Percentiles rank a stretch among this genome's conserved stretches.
phyloP scores from a whole-genome alignment of 23 tunicate genomes.

The Trididemnum nubilum region DNA sequence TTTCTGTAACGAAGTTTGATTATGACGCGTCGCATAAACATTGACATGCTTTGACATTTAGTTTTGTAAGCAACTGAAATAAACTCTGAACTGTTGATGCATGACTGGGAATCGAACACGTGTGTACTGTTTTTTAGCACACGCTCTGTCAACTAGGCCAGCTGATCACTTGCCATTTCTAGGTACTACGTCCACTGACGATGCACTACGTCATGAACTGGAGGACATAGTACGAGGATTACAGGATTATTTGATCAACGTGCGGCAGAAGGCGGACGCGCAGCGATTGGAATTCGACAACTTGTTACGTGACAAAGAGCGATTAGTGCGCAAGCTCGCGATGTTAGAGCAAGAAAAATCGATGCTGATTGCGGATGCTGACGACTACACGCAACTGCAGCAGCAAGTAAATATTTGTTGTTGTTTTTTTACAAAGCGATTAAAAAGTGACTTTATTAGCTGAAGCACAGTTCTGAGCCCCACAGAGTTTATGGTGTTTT shows the following conservation, averaged over 20 bases:
- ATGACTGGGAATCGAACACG: too few relatives aligned
- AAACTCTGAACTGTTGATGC: too few relatives aligned
- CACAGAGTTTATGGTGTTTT: too few relatives aligned
- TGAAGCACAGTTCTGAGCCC: too few relatives aligned
- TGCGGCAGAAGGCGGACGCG: conserved; percentile 76
- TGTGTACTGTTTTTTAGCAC: too few relatives aligned
- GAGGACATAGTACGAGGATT: conserved; percentile 83
- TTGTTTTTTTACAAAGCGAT: too few relatives aligned
- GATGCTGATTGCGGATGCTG: conserved; percentile 66
- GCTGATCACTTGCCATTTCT: too few relatives aligned
- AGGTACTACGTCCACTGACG: conserved; percentile 84
- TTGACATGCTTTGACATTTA: too few relatives aligned
- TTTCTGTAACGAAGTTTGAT: too few relatives aligned
- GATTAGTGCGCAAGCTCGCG: conserved; percentile 64
- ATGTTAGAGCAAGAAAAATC: conserved; percentile 74
- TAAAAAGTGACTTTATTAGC: neutral
- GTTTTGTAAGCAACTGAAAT: too few relatives aligned
- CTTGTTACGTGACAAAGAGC: conserved; percentile 78
- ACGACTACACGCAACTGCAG: conserved; percentile 85
- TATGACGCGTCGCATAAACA: too few relatives aligned
- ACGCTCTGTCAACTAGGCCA: too few relatives aligned
- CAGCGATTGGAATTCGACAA: conserved; percentile 86
- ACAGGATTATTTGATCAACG: conserved; percentile 78
- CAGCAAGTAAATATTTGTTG: conserved; percentile 70
- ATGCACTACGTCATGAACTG: conserved; percentile 69